Percentiles rank a stretch among this genome's conserved stretches.
Evolutionary conservation across 1,140 invertebrate genomes (phyloP).

Genomic region (Periplaneta americana): DNA sequence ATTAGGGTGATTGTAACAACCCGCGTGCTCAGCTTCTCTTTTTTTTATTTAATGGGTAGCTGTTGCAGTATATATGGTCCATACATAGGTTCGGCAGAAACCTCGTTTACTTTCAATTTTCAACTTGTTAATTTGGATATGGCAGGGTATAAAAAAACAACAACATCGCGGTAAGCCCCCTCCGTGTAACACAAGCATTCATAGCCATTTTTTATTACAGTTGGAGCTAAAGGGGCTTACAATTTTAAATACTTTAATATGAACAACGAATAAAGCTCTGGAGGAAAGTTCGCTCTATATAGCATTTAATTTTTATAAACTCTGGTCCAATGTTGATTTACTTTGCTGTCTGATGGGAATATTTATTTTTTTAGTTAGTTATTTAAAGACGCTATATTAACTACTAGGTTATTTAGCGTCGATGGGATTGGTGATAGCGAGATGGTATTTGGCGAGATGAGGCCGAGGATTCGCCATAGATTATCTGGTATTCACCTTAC

Average conservation of each 20-base stretch:
- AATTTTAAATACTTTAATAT: background rate
- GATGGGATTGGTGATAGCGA: too few species aligned
- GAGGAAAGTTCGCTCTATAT: too few species aligned
- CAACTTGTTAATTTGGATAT: slow-evolving; percentile 7
- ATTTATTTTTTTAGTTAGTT: too few species aligned
- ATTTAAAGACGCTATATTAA: too few species aligned
- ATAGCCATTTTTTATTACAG: background rate
- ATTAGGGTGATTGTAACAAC: slow-evolving; percentile 2
- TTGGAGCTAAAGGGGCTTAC: background rate
- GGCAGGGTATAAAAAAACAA: background rate
- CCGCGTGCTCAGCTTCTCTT: background rate
- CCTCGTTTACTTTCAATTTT: slow-evolving; percentile 8
- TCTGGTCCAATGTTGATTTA: too few species aligned
- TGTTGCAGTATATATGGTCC: background rate
- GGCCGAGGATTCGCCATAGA: too few species aligned
- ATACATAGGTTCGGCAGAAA: background rate
- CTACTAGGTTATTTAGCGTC: too few species aligned
- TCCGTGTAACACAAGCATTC: background rate
- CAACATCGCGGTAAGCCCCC: background rate
- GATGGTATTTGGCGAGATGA: too few species aligned
- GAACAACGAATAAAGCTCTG: too few species aligned
- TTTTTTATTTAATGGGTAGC: background rate
- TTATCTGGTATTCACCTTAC: too few species aligned
- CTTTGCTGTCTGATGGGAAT: too few species aligned
- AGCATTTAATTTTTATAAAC: too few species aligned